Base-by-base conservation (phyloP, 2,888 invertebrate genomes). In the Chrysolina americana region DNA sequence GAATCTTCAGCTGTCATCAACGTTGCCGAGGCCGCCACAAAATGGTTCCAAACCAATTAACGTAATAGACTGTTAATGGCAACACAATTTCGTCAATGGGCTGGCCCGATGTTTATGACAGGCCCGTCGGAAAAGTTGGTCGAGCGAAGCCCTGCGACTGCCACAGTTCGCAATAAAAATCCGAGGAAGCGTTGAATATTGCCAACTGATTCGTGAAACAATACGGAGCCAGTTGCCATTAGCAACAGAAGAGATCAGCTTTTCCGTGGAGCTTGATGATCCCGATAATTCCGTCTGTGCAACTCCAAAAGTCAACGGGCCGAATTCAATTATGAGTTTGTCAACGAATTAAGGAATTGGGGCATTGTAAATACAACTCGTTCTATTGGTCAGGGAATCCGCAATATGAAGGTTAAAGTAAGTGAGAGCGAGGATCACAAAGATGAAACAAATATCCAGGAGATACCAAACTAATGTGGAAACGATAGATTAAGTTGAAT, bases 191-290 rank as follows among this genome's bases (percentile, higher is more conserved):
- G 73, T 77, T 74, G 73, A 75, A 75, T 65, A 79, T 78, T 76
- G 78, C 76, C 68, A 75, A 75, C 70, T 76, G 79, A 79, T 79
- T 79, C 78, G 79, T 79, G 78, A 79, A 76, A 79, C 76, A 74
- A 74, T 71, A 71, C 72, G 28, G 72, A 50, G 47, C 71, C 63
- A 53, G 36, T 62, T 70, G 69, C 75, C 76, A 72, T 78, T 75
- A 75, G 71, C 68, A 66, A 71, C 74, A 73, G 53, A 53, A 53
- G 53, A 69, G 70, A 65, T 68, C 63, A 41, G 48, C 70, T 44
- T 73, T 36, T 70, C 59, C 63, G 70, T 72, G 64, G 71, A 19
- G 28, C 48, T 56, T 19, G 68, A 73, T 64, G 65, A 69, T 73
- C 65, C 44, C 41, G 68, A 73, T 73, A 73, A 73, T 73, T 69